Percentiles rank a stretch among this genome's conserved stretches.
phyloP scores from a whole-genome alignment of 2,797 vertebrate genomes.

The Manis javanica region DNA sequence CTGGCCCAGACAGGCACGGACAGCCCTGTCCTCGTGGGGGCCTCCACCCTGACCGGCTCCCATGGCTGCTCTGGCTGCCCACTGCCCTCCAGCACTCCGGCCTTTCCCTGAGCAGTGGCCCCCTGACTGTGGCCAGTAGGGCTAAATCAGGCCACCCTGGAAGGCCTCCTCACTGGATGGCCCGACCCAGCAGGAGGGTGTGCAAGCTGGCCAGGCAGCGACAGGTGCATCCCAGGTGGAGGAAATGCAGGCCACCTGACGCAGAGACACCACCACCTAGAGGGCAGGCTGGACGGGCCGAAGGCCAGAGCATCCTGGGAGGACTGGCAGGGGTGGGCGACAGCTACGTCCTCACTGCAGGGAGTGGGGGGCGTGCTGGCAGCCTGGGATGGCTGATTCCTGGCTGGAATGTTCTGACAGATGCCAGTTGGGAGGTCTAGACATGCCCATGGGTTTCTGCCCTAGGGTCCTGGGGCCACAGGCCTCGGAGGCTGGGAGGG shows the following conservation, averaged over 20 bases:
- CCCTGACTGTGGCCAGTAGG: background rate
- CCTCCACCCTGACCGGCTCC: accelerated
- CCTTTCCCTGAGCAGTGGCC: background rate
- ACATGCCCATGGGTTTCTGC: background rate
- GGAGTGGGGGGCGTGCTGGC: too few species aligned
- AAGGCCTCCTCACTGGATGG: accelerated
- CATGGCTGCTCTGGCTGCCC: background rate
- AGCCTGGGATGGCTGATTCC: background rate
- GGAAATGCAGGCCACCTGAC: too few species aligned
- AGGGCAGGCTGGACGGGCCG: background rate
- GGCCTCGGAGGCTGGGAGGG: background rate
- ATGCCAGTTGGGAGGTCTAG: background rate
- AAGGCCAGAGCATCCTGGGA: background rate
- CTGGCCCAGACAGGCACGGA: accelerated
- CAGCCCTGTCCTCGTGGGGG: background rate
- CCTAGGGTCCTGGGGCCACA: background rate
- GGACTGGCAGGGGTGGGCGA: background rate
- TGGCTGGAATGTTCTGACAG: background rate
- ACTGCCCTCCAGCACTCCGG: accelerated
- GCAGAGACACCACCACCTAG: background rate
- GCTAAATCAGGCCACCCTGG: background rate
- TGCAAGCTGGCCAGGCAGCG: background rate
- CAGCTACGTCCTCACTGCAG: too few species aligned
- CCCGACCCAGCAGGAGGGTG: background rate
- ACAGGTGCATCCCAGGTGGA: accelerated